Conservation (phyloP, 2,888 invertebrate genomes). For the Liodrosophila aerea region DNA sequence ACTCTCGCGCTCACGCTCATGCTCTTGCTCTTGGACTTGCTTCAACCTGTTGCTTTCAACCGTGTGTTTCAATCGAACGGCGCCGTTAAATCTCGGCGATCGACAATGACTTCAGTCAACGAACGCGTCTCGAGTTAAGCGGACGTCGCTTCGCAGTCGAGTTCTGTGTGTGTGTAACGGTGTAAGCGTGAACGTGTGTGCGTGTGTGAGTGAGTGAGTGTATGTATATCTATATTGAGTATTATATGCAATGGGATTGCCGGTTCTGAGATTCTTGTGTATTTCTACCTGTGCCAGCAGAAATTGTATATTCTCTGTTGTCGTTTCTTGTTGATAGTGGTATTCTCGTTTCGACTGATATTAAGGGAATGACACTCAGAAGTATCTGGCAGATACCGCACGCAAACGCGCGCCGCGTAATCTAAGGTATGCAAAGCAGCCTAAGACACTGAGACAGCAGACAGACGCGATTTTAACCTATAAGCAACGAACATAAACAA, state of each 20-base stretch:
- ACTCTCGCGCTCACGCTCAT: conserved; percentile 22
- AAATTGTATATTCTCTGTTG: conserved; percentile 22
- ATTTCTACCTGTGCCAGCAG: conserved; percentile 62
- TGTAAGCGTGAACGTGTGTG: conserved; percentile 10
- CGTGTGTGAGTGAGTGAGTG: conserved; percentile 15
- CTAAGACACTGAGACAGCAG: too few species aligned
- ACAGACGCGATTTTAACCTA: conserved; percentile 39
- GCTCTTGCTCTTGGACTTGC: conserved; percentile 13
- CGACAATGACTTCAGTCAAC: conserved; percentile 68
- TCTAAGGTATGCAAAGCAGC: conserved; percentile 54
- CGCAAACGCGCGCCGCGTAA: conserved; percentile 40
- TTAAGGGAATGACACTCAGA: conserved; percentile 32
- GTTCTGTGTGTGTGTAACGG: conserved; percentile 23
- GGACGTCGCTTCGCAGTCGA: conserved; percentile 50
- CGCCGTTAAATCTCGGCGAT: conserved; percentile 61
- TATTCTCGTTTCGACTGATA: conserved; percentile 49
- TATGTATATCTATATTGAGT: not conserved
- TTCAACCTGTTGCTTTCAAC: conserved; percentile 67
- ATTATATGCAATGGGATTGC: conserved; percentile 50
- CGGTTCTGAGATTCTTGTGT: conserved; percentile 66
- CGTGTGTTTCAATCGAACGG: conserved; percentile 49
- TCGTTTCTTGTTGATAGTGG: conserved; percentile 29
- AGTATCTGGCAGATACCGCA: conserved; percentile 65
- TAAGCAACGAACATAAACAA: conserved; percentile 58
- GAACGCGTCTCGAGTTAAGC: conserved; percentile 73